Evolutionary conservation across 2,797 vertebrate species (phyloP), one percentile per base, ranked within the genome.

Genomic region (Podarcis lilfordi): DNA sequence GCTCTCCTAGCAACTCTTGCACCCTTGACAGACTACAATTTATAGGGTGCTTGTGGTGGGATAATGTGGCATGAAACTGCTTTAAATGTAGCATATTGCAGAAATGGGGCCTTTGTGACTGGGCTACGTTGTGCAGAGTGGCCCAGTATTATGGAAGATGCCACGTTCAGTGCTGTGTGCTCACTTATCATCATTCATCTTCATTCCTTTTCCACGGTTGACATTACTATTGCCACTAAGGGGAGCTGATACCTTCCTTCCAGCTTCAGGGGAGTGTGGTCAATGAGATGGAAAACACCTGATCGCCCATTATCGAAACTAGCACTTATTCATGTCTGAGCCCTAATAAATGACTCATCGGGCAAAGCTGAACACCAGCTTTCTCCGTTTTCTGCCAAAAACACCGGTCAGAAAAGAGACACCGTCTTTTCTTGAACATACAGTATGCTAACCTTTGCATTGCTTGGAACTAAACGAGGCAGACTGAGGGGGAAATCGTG

Each of bases 161-260:
- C 55, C 61, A 32, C 0, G n/a, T 23, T n/a, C 3, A 61, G 13
- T 23, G 15, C 8, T 11, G 10, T 37, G 79, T 59, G 55, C 17
- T 6, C 17, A 64, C 86, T 84, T 88, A 86, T 55, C 0, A 8
- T 3, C 80, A 21, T 55, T 55, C 35, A 66, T 75, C 19, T 21
- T 32, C 29, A 64, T 1, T 35, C 21, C 59, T 59, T 66, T n/a
- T 68, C 40, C 27, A 2, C 3, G 17, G 32, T 23, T 75, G 21
- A 37, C 7, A 61, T 37, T 88, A 7, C 8, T 83, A 64, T 85
- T 88, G 69, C 82, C 87, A 84, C 91, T 91, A 90, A 93, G 91
- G 86, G 86, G 87, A 92, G 89, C 89, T 43, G 23, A 81, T 92
- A 91, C 79, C 77, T 91, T 91, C 89, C 61, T 90, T 19, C 79